A percentile compares a stretch with the other conserved stretches of the same genome.
Evolutionary conservation across 2,113 vertebrate genomes (phyloP).

Genomic region (Poecile atricapillus): DNA sequence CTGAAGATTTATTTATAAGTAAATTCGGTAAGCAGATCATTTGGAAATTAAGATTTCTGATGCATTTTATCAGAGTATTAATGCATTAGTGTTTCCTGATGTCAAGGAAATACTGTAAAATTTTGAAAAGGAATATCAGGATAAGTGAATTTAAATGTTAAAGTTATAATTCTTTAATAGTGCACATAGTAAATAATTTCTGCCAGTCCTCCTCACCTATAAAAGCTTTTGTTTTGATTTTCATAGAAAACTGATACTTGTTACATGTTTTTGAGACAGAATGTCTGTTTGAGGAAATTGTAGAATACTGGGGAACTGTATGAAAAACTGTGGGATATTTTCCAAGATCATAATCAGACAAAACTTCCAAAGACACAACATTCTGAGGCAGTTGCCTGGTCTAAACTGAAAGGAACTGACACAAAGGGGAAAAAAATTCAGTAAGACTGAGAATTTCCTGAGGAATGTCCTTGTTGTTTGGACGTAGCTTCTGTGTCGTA

Average conservation of each 20-base stretch:
- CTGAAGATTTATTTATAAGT: neutral
- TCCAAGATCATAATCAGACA: neutral
- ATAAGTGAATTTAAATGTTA: neutral
- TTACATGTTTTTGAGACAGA: neutral
- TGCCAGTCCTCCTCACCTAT: fast-evolving
- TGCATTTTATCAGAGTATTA: neutral
- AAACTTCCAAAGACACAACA: neutral
- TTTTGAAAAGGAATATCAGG: neutral
- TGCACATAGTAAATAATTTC: neutral
- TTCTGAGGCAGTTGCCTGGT: neutral
- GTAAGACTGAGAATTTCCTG: neutral
- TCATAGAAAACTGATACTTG: neutral
- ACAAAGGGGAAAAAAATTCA: neutral
- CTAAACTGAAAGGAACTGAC: neutral
- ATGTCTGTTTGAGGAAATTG: neutral
- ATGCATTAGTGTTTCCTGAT: neutral
- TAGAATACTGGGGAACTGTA: neutral
- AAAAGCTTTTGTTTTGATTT: neutral
- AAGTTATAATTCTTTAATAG: neutral
- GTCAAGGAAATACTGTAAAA: neutral
- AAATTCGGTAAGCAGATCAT: neutral
- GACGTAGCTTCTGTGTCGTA: neutral
- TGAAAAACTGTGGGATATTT: neutral
- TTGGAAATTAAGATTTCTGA: neutral
- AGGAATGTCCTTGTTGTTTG: neutral